Evolutionary conservation across 2,888 invertebrate genomes (phyloP).

Genomic region (Ctena decussata): DNA sequence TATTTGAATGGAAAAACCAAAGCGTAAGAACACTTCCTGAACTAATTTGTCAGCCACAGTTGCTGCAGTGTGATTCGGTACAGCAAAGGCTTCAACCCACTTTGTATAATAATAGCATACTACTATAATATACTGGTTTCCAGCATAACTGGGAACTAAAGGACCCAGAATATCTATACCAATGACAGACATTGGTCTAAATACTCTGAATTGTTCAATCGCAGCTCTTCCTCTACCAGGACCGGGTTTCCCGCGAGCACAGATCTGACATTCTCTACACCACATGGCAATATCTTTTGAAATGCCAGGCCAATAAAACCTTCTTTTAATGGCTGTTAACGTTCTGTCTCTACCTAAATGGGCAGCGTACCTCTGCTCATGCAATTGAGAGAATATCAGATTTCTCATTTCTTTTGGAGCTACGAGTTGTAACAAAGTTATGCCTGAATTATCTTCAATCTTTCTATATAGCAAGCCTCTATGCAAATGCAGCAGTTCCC

Average conservation of each 20-base stretch:
- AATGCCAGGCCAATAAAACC: too few relatives aligned
- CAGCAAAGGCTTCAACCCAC: neutral
- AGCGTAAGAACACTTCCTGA: slow-evolving; percentile 24
- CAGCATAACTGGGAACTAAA: neutral
- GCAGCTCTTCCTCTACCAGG: too few relatives aligned
- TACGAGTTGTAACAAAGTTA: neutral
- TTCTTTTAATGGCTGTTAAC: neutral
- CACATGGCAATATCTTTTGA: too few relatives aligned
- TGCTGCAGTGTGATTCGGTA: neutral
- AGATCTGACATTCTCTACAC: neutral
- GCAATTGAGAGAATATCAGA: neutral
- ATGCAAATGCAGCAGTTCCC: neutral
- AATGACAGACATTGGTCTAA: neutral
- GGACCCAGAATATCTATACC: neutral
- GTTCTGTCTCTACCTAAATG: neutral
- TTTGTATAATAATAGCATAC: neutral
- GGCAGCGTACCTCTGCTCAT: too few relatives aligned
- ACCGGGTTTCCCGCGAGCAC: too few relatives aligned
- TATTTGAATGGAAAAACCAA: neutral
- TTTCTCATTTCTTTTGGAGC: neutral
- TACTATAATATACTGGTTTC: neutral
- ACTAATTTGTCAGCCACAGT: neutral
- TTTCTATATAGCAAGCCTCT: neutral
- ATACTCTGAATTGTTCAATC: neutral
- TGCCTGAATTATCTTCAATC: neutral